These are phyloP conservation scores for Pristionchus entomophagus DNA, from an alignment of 2,888 invertebrate species.

Conservation along the genomic window DNA sequence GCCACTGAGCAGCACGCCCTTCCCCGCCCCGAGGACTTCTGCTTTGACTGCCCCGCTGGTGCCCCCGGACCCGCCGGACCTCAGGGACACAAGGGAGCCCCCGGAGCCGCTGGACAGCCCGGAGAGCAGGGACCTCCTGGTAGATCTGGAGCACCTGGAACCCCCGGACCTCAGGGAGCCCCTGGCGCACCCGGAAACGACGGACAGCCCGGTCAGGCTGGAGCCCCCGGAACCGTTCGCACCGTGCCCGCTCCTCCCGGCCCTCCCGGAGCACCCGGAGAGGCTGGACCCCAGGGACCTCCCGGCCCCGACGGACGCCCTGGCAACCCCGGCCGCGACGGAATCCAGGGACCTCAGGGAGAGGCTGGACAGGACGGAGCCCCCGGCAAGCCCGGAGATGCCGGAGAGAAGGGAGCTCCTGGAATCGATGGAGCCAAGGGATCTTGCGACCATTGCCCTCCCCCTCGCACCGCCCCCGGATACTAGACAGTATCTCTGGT, in stretches of 20 bases:
- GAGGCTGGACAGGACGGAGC: constrained; percentile 50
- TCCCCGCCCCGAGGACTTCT: constrained; percentile 40
- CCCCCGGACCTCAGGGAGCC: constrained; percentile 46
- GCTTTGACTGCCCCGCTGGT: constrained; percentile 50
- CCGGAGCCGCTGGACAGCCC: constrained; percentile 32
- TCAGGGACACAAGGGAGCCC: constrained; percentile 43
- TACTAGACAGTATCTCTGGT: constrained; percentile 20
- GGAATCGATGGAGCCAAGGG: constrained; percentile 55
- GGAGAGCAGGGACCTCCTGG: constrained; percentile 46
- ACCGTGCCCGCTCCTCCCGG: constrained; percentile 49
- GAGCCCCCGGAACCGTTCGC: constrained; percentile 45
- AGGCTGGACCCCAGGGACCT: constrained; percentile 53
- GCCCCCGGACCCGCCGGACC: constrained; percentile 46
- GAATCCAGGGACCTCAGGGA: constrained; percentile 44
- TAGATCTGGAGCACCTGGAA: constrained; percentile 46
- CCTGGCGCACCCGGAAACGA: constrained; percentile 44
- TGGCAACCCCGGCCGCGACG: constrained; percentile 45
- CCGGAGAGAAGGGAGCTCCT: constrained; percentile 63
- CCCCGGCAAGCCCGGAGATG: constrained; percentile 64
- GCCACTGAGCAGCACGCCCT: constrained; percentile 36
- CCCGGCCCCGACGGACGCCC: constrained; percentile 47
- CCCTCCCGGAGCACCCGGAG: constrained; percentile 45
- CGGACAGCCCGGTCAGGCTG: constrained; percentile 48
- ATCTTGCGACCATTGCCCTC: constrained; percentile 50
- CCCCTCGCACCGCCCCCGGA: constrained; percentile 49